Conservation (phyloP, 2,888 invertebrate genomes). For the Phania funesta region DNA sequence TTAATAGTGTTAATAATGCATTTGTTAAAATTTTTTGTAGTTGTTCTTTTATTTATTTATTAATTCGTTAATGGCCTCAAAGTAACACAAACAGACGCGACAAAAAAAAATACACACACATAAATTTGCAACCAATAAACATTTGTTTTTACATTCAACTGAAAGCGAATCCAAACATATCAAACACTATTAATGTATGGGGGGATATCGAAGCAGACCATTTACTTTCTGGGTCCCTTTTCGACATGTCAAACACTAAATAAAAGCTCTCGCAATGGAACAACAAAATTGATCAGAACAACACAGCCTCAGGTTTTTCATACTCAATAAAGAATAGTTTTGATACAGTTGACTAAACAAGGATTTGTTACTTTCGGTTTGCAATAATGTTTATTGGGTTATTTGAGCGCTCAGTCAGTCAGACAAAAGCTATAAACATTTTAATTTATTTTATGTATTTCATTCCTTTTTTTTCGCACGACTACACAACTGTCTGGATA, state of each 20-base stretch:
- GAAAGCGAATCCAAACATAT: too few relatives aligned
- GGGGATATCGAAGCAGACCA: too few relatives aligned
- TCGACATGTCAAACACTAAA: too few relatives aligned
- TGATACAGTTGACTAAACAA: background rate
- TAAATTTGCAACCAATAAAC: background rate
- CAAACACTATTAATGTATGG: too few relatives aligned
- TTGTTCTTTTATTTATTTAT: constrained; percentile 35
- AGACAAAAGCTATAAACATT: constrained; percentile 50
- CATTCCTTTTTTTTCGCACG: constrained; percentile 37
- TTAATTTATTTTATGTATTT: constrained; percentile 56
- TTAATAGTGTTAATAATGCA: constrained; percentile 44
- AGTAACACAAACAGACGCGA: constrained; percentile 5
- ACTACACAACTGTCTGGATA: constrained; percentile 36
- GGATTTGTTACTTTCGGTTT: background rate
- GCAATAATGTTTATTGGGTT: constrained; percentile 3
- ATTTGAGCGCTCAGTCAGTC: background rate
- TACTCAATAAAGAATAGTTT: background rate
- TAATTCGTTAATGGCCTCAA: constrained; percentile 49
- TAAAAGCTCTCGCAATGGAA: too few relatives aligned
- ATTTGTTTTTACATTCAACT: background rate
- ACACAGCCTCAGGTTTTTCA: too few relatives aligned
- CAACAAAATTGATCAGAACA: too few relatives aligned
- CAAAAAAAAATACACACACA: background rate
- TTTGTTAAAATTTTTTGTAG: constrained; percentile 16
- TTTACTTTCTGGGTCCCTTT: too few relatives aligned